Evolutionary conservation across 2,797 vertebrate genomes (phyloP).

Genomic region (Rousettus madagascariensis): DNA sequence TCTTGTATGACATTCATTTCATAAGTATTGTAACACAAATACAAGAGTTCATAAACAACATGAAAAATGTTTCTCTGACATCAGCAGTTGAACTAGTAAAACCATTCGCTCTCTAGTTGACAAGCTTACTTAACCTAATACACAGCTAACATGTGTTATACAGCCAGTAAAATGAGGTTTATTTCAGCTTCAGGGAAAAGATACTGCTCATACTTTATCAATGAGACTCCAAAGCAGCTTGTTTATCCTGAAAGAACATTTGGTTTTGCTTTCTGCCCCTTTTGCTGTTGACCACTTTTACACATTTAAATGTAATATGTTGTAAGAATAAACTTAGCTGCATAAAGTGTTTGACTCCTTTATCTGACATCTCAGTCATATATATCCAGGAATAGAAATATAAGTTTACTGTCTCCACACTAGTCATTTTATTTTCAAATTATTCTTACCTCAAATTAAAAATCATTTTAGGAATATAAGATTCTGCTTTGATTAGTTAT

Average conservation of each 20-base stretch:
- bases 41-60: background rate
- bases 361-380: slow-evolving; percentile 49
- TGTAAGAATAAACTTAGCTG: slow-evolving; percentile 95
- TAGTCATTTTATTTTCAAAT: slow-evolving; percentile 49
- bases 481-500: background rate
- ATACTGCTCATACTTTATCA: background rate
- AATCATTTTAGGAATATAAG: slow-evolving; percentile 9
- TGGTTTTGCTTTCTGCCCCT: slow-evolving; percentile 66
- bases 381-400: background rate
- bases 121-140: slow-evolving; percentile 34
- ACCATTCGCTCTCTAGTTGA: background rate
- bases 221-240: slow-evolving; percentile 34
- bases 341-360: slow-evolving; percentile 78
- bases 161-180: slow-evolving; percentile 4
- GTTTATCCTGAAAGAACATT: slow-evolving; percentile 78
- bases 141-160: background rate
- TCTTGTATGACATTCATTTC: background rate
- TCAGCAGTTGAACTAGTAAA: background rate
- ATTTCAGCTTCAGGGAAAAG: slow-evolving; percentile 24
- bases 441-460: slow-evolving; percentile 31
- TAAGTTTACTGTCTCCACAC: background rate
- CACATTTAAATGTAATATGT: slow-evolving; percentile 94
- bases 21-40: background rate
- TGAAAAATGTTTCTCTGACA: background rate
- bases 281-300: slow-evolving; percentile 88